Evolutionary conservation across 1,140 invertebrate genomes (phyloP), one percentile per base, ranked within the genome.

Genomic region (Neodiprion pinetum): DNA sequence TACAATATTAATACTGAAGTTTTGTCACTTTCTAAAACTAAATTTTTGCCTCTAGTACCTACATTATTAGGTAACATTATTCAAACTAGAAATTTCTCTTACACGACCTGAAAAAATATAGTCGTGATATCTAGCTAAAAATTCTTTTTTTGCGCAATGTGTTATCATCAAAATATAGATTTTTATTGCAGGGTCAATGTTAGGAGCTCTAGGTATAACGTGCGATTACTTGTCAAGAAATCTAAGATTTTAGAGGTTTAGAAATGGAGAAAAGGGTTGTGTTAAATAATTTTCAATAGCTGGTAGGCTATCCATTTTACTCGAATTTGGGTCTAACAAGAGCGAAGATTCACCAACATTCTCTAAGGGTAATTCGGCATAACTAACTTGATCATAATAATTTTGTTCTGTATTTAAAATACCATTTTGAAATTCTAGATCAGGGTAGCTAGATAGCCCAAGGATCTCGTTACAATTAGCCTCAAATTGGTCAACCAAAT

Each of bases 381-480:
- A 84, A 77, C 75, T 83, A 40, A 79, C 78, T n/a, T 80, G 79
- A 40, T 77, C 76, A 28, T 79, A 83, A 72, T 82, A 84, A 71
- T 78, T 81, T 75, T 77, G 82, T 75, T 84, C 81, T 67, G 77
- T 75, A 17, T 77, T 82, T 8, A 82, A 73, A 50, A 83, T 78
- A 10, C 70, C 77, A 67, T 78, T 78, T 67, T 85, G 81, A 47
- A 83, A 78, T 53, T 84, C 82, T 48, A 83, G 67, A 74, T 83
- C 82, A 53, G 82, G 83, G 53, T 81, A 83, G 17, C 73, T 75
- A 0, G 82, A 53, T 10, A 84, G 74, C 50, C 80, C 83, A 9
- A 84, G 78, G 76, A 85, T 83, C 70, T 85, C 83, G 69, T 80
- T 84, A 28, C 79, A 84, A 75, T 81, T 84, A 9, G 78, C 78